These are phyloP conservation scores for Aleiodes sp. DNA, from an alignment of 1,140 invertebrate genomes.

Conservation along the genomic window DNA sequence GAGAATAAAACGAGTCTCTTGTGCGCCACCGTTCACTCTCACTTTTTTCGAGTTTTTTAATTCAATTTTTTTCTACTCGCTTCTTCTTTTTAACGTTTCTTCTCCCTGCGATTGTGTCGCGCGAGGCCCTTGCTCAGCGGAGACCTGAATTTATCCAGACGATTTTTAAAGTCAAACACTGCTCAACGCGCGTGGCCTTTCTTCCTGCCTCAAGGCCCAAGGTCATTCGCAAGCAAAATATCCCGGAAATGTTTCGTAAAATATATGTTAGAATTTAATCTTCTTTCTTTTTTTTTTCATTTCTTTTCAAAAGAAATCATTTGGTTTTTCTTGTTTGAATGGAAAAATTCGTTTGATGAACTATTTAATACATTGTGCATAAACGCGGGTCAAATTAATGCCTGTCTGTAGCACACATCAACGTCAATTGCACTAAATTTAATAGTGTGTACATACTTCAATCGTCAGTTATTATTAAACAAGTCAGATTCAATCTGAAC, in stretches of 20 bases:
- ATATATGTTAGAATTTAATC: not conserved
- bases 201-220: constrained; percentile 25
- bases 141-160: not conserved
- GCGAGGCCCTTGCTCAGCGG: not conserved
- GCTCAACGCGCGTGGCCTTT: not conserved
- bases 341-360: not conserved
- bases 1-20: no score
- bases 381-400: not conserved
- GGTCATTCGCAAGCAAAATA: not conserved
- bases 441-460: not conserved
- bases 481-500: not conserved
- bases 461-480: not conserved
- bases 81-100: not conserved
- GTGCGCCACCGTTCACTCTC: constrained; percentile 12
- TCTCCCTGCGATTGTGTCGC: not conserved
- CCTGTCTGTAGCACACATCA: not conserved
- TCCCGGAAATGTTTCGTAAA: not conserved
- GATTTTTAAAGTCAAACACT: constrained; percentile 4
- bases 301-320: no score
- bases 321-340: no score
- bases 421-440: not conserved
- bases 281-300: not conserved
- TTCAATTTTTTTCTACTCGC: no score
- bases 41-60: not conserved
- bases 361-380: not conserved